Evolutionary conservation across 2,797 vertebrate species (phyloP).

Genomic region (Peromyscus nudipes): DNA sequence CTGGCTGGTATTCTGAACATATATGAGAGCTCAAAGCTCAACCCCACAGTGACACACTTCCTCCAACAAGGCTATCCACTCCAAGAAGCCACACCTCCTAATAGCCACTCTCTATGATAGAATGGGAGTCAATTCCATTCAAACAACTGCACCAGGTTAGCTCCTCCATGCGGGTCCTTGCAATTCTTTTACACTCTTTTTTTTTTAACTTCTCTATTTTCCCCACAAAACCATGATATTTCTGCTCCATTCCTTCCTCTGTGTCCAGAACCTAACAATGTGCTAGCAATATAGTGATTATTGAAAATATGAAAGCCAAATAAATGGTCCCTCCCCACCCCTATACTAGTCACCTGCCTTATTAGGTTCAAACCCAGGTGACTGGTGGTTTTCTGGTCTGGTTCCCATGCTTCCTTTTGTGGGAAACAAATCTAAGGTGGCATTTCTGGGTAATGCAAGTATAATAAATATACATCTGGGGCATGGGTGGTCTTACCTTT

Average conservation of each 20-base stretch:
- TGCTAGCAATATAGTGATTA: not conserved
- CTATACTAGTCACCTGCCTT: not conserved
- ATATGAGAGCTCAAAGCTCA: not conserved
- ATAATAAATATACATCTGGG: not conserved
- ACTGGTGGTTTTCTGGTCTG: not conserved
- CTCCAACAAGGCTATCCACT: not conserved
- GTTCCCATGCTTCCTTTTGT: not conserved
- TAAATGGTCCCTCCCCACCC: not conserved
- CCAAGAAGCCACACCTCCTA: not conserved
- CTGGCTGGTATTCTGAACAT: not conserved
- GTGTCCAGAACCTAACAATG: not conserved
- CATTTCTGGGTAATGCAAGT: constrained; percentile 20
- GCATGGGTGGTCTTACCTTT: not conserved
- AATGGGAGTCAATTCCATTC: not conserved
- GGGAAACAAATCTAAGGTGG: not conserved
- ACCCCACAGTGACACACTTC: not conserved
- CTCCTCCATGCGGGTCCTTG: not conserved
- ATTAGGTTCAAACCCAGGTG: not conserved
- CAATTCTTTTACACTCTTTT: not conserved
- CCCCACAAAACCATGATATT: not conserved
- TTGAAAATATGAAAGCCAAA: not conserved
- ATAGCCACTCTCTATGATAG: not conserved
- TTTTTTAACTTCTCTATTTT: not conserved
- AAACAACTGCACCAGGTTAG: not conserved
- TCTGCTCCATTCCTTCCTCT: not conserved